Base-by-base conservation (phyloP, 2,888 invertebrate species). In the Hypsopygia costalis region DNA sequence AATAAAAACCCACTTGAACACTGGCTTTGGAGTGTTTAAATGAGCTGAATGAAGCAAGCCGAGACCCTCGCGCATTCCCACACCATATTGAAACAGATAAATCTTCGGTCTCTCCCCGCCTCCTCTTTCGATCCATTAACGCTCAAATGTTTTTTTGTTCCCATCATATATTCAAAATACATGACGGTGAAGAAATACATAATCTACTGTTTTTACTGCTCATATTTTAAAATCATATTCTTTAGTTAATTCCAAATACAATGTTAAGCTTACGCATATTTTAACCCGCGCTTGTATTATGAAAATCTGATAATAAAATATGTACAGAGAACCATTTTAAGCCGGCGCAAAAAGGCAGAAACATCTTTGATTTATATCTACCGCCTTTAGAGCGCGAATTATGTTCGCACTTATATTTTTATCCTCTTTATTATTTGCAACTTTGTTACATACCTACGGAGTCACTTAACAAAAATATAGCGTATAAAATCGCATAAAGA, bases 401-500 rank as follows among this genome's bases (percentile, higher is more conserved):
- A 78, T 71, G 76, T 69, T 57, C 69, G 68, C 69, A 77, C 74
- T 75, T 66, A 73, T 62, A 65, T 68, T 75, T 85, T 81, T 81
- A 75, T 72, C 62, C 64, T 62, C 55, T 73, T 74, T 77, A 73
- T 77, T 76, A 75, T 78, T 70, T 53, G 80, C 86, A 82, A 87
- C 87, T 68, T 79, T 86, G 87, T 81, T 59, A 69, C 66, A 55
- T 68, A 71, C 52, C 55, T 58, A 58, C 55, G 60, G 51, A 81
- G 78, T 83, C 80, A 81, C 79, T 81, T 80, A 81, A 81, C 76
- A 71, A 82, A 83, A 81, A 83, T 78, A 85, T 80, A 70, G 77
- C 78, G 75, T 81, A 85, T 76, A 73, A 85, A 85, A 86, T 80
- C 69, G 78, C 70, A 81, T 79, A 86, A 85, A 86, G 87, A 85